Percentiles rank a stretch among this genome's conserved stretches.
Evolutionary conservation across 2,797 vertebrate species (phyloP).

Genomic region (Spondyliosoma cantharus): DNA sequence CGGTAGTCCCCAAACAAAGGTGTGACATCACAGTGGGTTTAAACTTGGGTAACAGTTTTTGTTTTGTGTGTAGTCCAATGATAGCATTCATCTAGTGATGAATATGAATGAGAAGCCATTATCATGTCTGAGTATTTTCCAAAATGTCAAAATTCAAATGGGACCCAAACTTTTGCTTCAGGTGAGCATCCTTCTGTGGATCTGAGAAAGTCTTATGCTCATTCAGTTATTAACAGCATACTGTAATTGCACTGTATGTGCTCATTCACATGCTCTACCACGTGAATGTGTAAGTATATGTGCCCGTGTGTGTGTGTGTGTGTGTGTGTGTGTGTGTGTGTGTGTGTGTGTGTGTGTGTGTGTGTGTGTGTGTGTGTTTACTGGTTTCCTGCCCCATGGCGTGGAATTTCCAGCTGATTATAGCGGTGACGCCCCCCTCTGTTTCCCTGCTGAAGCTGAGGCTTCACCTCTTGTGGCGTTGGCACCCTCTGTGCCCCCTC

Average conservation of each 20-base stretch:
- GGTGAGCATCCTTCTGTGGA: background rate
- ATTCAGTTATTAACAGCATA: background rate
- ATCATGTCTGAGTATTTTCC: background rate
- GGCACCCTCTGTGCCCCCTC: conserved; percentile 61
- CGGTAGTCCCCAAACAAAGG: too few relatives aligned
- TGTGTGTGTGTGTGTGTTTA: conserved; percentile 36
- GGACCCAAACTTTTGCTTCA: background rate
- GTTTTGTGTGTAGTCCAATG: too few relatives aligned
- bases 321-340: too few relatives aligned
- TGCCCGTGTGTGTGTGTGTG: background rate
- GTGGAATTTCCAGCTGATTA: conserved; percentile 70
- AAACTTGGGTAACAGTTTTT: too few relatives aligned
- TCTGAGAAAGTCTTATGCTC: background rate
- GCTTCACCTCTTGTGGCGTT: conserved; percentile 61
- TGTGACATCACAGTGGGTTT: too few relatives aligned
- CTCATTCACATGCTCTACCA: conserved; percentile 41
- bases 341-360: background rate
- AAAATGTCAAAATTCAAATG: background rate
- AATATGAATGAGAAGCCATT: too few relatives aligned
- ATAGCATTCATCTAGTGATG: background rate
- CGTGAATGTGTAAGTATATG: background rate
- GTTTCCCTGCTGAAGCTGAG: conserved; percentile 63
- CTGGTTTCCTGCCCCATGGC: conserved; percentile 67
- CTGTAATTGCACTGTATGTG: background rate
- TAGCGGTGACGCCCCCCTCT: conserved; percentile 51